Base-by-base conservation (phyloP, 2,797 vertebrate species). In the Sciaenops ocellatus region DNA sequence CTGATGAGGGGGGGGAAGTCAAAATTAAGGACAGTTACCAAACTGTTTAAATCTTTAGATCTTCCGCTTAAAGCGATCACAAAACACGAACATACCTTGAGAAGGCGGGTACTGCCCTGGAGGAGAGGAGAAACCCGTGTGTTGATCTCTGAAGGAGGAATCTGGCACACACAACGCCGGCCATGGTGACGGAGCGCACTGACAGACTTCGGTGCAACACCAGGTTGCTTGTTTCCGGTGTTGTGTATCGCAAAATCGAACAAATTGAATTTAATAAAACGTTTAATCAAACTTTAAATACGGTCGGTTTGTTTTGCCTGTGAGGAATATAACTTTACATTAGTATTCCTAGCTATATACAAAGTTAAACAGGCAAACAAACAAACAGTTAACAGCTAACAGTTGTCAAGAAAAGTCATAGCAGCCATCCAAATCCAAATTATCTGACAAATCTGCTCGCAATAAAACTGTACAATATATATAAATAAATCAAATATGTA, bases 171-270 rank as follows among this genome's bases (percentile, higher is more conserved):
- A 75, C 34, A 2, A 60, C 26, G 0, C 13, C 18, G 0, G 93
- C 90, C 95, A 96, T 96, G 84, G 85, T 88, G 70, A 80, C 70
- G 2, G 22, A 20, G 30, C 8, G 7, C 51, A n/a, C 1, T 22
- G 88, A 75, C 48, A 2, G 20, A 77, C 17, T 89, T 84, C 65
- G 13, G 30, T 78, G 89, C 89, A 48, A 89, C 85, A 90, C 90
- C 71, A 34, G 57, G 34, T 0, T 10, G 3, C 9, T n/a, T 24
- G 41, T 34, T 92, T 92, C 89, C 90, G 85, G 80, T 89, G 48
- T 75, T 44, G 82, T 55, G 38, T 54, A 68, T 77, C 6, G 79
- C 50, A 67, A 51, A 76, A 54, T 89, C 79, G 84, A 89, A 24
- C 55, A 1, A 3, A 17, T n/a, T 51, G 0, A 51, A 28, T 8